A percentile compares a stretch with the other conserved stretches of the same genome.
Evolutionary conservation across 2,888 invertebrate species (phyloP).

Genomic region (Limnephilus lunatus): DNA sequence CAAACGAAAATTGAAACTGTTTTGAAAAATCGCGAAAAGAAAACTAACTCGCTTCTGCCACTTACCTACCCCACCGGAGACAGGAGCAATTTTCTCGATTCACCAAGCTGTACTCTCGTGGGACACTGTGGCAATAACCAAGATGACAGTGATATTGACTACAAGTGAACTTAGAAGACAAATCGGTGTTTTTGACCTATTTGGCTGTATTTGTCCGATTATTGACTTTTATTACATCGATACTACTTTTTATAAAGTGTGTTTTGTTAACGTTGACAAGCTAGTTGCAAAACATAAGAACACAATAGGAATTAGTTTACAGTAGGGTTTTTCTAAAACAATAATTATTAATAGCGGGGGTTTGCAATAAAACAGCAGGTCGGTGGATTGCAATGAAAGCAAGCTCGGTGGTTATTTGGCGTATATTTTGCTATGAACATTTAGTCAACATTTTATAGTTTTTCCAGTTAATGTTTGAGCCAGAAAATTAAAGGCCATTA

Average conservation of each 20-base stretch:
- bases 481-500: not conserved
- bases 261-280: not conserved
- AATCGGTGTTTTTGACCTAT: not conserved
- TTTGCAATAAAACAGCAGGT: too few species aligned
- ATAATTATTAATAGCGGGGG: too few species aligned
- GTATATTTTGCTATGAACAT: too few species aligned
- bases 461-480: not conserved
- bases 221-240: too few species aligned
- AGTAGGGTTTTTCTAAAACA: too few species aligned
- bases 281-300: too few species aligned
- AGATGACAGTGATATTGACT: not conserved
- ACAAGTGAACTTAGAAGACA: not conserved
- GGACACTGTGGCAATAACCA: not conserved
- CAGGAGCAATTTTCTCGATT: not conserved
- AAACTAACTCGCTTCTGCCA: not conserved
- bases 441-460: not conserved
- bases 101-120: not conserved
- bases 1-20: not conserved
- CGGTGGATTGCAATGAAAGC: too few species aligned
- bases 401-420: too few species aligned
- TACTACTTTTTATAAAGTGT: not conserved
- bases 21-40: not conserved
- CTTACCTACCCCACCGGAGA: not conserved
- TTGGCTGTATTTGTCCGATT: not conserved
- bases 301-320: too few species aligned